Base-by-base conservation (phyloP, 2,797 vertebrate species). In the Morus bassanus region DNA sequence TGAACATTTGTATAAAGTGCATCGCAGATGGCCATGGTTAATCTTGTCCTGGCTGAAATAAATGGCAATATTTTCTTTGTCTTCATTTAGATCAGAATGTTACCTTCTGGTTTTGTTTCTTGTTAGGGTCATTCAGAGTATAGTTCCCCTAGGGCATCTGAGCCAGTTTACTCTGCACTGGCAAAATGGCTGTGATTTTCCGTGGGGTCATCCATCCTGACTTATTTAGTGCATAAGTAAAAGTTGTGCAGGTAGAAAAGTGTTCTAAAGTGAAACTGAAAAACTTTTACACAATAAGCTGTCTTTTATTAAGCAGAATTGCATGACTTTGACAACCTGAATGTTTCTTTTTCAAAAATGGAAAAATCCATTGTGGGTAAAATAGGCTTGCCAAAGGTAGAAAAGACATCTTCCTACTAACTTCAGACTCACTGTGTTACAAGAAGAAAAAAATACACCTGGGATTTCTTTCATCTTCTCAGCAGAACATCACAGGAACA, bases 381-480 rank as follows among this genome's bases (percentile, higher is more conserved):
- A 83, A 51, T 43, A 70, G 37, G 31, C 46, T 88, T 45, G 48
- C 50, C 41, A 87, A 63, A 86, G 77, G 93, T 95, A 96, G 79
- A 92, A 57, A 35, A 56, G 48, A 59, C 22, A 46, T 60, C 37
- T 79, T 95, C 92, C 46, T 75, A 50, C 95, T 93, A 50, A 70
- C n/a, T 94, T 96, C 81, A 93, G 72, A 63, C 50, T 90, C 74
- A 37, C 18, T 63, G 7, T 89, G 33, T 48, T 80, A 50, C 35
- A 82, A 75, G 70, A 88, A 41, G 24, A 45, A 64, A 69, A 77
- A 92, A 72, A 41, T 78, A 14, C 41, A 70, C 41, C 45, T 63
- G 24, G 15, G 6, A 35, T 85, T 85, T 95, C 57, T 95, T 97
- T 96, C 63, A 63, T 89, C 69, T 90, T 79, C 60, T 80, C 63